Evolutionary conservation across 2,113 vertebrate genomes (phyloP).

Genomic region (Bothrops jararaca): DNA sequence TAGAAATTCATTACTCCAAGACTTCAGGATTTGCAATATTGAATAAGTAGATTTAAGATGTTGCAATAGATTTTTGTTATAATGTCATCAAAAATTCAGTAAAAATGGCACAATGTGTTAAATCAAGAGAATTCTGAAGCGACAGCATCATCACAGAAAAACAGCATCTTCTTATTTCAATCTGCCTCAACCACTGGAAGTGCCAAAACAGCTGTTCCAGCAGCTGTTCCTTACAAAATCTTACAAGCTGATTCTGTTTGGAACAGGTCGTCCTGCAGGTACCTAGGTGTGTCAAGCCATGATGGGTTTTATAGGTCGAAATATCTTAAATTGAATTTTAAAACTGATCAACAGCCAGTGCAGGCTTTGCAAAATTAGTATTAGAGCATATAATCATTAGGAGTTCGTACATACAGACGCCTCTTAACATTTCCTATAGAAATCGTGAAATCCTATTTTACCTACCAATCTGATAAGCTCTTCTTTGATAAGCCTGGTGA

Average conservation of each 20-base stretch:
- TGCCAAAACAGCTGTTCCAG: background rate
- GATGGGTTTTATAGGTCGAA: background rate
- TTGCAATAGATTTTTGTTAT: background rate
- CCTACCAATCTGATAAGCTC: constrained; percentile 97
- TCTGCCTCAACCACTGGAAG: background rate
- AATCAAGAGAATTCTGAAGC: background rate
- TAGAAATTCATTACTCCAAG: background rate
- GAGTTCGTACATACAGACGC: background rate
- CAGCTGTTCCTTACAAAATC: background rate
- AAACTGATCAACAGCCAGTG: background rate
- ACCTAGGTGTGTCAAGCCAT: background rate
- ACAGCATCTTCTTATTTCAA: background rate
- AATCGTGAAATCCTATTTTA: constrained; percentile 34
- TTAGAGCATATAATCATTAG: background rate
- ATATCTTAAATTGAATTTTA: background rate
- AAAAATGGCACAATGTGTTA: background rate
- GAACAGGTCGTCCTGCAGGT: background rate
- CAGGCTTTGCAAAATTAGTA: background rate
- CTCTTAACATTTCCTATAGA: background rate
- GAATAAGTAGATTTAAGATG: background rate
- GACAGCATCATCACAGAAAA: background rate
- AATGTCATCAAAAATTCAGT: background rate
- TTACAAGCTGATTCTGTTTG: background rate
- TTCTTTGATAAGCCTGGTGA: constrained; percentile 96
- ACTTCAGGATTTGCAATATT: constrained; percentile 5